Percentiles rank a stretch among this genome's conserved stretches.
Conservation (phyloP, 2,888 invertebrate genomes). For the Epistrophella euchroma region DNA sequence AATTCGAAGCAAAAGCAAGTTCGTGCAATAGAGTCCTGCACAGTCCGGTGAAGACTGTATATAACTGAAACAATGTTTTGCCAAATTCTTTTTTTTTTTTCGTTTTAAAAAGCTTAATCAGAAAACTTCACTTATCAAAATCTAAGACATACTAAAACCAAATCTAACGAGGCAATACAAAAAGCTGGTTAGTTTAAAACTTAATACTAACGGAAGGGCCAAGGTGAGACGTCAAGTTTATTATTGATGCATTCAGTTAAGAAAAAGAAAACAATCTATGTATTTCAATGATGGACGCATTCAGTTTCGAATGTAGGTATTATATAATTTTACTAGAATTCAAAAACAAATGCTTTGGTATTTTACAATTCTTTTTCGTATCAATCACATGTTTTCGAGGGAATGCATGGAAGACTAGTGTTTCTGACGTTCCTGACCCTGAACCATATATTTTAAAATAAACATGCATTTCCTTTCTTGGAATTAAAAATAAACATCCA, state of each 20-base stretch:
- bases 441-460: constrained; percentile 29
- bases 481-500: constrained; percentile 1
- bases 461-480: constrained; percentile 32
- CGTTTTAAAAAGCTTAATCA: too few relatives aligned
- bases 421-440: constrained; percentile 17
- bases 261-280: neutral
- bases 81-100: too few relatives aligned
- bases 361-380: neutral
- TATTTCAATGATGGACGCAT: neutral
- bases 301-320: neutral
- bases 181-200: too few relatives aligned
- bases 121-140: too few relatives aligned
- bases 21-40: too few relatives aligned
- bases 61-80: too few relatives aligned
- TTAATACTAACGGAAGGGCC: neutral
- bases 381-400: constrained; percentile 1
- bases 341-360: neutral
- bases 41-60: too few relatives aligned
- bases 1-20: too few relatives aligned
- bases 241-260: neutral
- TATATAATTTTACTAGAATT: neutral
- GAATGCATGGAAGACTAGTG: neutral
- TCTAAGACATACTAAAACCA: too few relatives aligned
- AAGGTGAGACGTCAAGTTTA: neutral
- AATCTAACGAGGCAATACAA: too few relatives aligned